A percentile compares a stretch with the other conserved stretches of the same genome.
Conservation (phyloP, 1,140 invertebrate genomes). For the Trinorchestia longiramus region DNA sequence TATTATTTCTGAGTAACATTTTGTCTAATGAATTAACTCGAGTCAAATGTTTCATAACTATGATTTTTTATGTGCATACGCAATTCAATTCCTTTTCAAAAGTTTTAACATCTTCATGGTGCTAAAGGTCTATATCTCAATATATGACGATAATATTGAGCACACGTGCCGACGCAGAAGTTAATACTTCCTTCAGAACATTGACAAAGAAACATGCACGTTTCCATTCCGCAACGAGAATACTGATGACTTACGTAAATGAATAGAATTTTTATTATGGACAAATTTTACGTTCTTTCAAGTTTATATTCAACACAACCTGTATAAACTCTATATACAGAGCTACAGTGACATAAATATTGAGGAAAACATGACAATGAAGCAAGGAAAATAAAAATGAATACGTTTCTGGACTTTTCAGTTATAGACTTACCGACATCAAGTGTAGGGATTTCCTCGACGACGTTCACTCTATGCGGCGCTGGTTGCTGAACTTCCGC, state of each 20-base stretch:
- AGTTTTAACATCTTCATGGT: not conserved
- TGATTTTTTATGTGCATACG: no score
- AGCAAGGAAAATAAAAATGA: not conserved
- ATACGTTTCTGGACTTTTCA: not conserved
- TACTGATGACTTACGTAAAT: not conserved
- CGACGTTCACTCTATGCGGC: conserved; percentile 15
- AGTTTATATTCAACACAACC: not conserved
- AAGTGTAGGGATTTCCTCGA: conserved; percentile 47
- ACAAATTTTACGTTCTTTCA: not conserved
- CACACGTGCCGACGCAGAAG: not conserved
- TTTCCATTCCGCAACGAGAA: not conserved
- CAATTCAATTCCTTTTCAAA: no score
- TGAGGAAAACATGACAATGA: not conserved
- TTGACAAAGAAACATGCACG: not conserved
- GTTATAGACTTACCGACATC: conserved; percentile 28
- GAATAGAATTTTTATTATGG: not conserved
- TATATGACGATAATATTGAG: not conserved
- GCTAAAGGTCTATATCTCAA: not conserved
- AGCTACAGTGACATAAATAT: not conserved
- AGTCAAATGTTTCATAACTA: no score
- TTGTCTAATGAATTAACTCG: no score
- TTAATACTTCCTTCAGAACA: no score
- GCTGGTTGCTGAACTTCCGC: conserved; percentile 41
- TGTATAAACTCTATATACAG: not conserved
- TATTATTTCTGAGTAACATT: not conserved